Conservation (phyloP, 2,797 vertebrate genomes). For the Semotilus atromaculatus region DNA sequence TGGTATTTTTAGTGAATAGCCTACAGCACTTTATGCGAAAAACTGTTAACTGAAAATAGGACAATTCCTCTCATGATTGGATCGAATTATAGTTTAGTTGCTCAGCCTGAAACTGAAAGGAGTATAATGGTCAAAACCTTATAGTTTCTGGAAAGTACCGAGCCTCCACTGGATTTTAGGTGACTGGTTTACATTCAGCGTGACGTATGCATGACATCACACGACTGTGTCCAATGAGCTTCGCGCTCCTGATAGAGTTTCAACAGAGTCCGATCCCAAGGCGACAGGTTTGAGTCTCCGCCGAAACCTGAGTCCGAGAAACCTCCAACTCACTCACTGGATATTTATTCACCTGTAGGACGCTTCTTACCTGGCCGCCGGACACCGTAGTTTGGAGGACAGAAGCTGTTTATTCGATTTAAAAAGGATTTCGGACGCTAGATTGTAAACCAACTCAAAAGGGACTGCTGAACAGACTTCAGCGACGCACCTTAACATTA, state of each 20-base stretch:
- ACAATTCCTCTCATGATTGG: not conserved
- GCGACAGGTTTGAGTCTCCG: constrained; percentile 58
- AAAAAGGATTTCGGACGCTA: not conserved
- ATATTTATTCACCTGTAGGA: constrained; percentile 36
- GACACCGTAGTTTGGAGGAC: not conserved
- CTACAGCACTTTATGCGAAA: not conserved
- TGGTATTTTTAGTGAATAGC: not conserved
- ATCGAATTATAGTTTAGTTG: not conserved
- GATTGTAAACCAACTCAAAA: not conserved
- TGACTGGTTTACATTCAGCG: not conserved
- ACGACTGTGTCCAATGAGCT: constrained; percentile 5
- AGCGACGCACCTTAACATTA: not conserved
- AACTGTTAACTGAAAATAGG: not conserved
- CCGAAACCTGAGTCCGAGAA: not conserved
- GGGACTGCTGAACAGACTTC: not conserved
- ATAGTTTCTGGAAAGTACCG: constrained; percentile 13
- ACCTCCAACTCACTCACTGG: not conserved
- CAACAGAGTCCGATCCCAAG: constrained; percentile 28
- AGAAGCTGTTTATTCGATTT: not conserved
- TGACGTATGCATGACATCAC: constrained; percentile 57
- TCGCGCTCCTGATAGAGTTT: constrained; percentile 34
- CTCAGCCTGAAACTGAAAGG: not conserved
- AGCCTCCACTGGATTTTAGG: not conserved
- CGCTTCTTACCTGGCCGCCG: not conserved
- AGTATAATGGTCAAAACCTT: not conserved